phyloP scores from a whole-genome alignment of 2,888 invertebrate genomes.

The Scaptomyza reducta region DNA sequence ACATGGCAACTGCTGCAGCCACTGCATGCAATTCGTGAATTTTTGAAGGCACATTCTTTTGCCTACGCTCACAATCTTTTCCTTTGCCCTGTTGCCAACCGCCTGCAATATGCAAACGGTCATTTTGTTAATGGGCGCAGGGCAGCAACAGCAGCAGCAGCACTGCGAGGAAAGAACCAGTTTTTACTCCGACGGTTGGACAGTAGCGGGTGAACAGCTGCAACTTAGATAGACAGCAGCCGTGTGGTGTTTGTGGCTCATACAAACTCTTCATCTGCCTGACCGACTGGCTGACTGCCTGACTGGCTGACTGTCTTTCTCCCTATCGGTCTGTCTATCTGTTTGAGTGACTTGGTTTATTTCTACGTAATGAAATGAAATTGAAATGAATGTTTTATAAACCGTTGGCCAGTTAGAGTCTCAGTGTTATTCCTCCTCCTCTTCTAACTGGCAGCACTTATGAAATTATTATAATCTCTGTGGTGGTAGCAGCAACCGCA shows the following conservation, averaged over 20 bases:
- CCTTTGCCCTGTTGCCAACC: slow-evolving; percentile 10
- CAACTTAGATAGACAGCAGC: slow-evolving; percentile 38
- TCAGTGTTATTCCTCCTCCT: slow-evolving; percentile 7
- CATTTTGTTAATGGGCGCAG: slow-evolving; percentile 81
- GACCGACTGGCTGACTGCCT: slow-evolving; percentile 11
- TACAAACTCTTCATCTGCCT: slow-evolving; percentile 28
- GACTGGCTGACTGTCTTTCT: slow-evolving; percentile 12
- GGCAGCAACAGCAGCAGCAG: slow-evolving; percentile 28
- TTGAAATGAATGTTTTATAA: slow-evolving; percentile 80
- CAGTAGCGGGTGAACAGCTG: slow-evolving; percentile 24
- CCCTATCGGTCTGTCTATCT: slow-evolving; percentile 16
- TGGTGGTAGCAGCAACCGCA: slow-evolving; percentile 24
- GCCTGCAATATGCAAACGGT: slow-evolving; percentile 77
- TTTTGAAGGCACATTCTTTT: slow-evolving; percentile 73
- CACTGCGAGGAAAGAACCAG: slow-evolving; percentile 17
- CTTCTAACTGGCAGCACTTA: slow-evolving; percentile 37
- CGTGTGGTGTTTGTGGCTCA: slow-evolving; percentile 9
- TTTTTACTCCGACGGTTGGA: slow-evolving; percentile 67
- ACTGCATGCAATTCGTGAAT: slow-evolving; percentile 70
- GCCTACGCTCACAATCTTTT: slow-evolving; percentile 28
- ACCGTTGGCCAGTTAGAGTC: slow-evolving; percentile 49
- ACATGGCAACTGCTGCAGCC: slow-evolving; percentile 37
- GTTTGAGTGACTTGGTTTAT: slow-evolving; percentile 74
- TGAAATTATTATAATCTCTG: slow-evolving; percentile 55
- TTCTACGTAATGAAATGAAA: slow-evolving; percentile 78